phyloP scores from a whole-genome alignment of 2,113 vertebrate genomes.

The Gymnogyps californianus region DNA sequence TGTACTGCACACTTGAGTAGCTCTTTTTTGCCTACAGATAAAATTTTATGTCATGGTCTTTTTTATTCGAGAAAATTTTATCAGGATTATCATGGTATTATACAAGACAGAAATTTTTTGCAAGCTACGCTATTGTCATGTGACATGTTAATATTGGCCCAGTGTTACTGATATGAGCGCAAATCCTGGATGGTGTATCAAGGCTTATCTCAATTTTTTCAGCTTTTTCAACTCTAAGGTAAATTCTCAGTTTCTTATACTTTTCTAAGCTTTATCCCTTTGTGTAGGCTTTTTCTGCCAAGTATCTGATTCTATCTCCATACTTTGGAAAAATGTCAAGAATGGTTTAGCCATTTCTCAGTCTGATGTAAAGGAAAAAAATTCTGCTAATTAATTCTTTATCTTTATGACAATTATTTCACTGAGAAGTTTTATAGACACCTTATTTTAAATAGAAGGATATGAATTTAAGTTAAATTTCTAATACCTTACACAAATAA shows the following conservation, averaged over 20 bases:
- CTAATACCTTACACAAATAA: not conserved
- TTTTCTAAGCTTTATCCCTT: not conserved
- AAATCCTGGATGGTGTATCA: not conserved
- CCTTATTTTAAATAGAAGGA: not conserved
- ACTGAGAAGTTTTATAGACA: not conserved
- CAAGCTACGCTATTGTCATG: accelerated
- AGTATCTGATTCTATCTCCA: not conserved
- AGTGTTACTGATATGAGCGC: not conserved
- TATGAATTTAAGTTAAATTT: not conserved
- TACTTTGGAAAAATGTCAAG: not conserved
- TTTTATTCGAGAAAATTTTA: not conserved
- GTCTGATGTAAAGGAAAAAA: not conserved
- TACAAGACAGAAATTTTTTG: not conserved
- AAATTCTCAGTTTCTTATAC: not conserved
- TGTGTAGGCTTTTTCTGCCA: not conserved
- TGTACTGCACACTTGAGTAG: not conserved
- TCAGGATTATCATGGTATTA: not conserved
- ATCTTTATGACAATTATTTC: not conserved
- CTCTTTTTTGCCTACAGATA: not conserved
- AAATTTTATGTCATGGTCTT: not conserved
- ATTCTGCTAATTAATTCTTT: not conserved
- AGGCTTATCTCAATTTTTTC: not conserved
- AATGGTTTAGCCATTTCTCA: not conserved
- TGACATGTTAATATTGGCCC: not conserved
- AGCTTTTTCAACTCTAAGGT: not conserved